Conservation (phyloP, 2,888 invertebrate species). For the Odontomyia ornata region DNA sequence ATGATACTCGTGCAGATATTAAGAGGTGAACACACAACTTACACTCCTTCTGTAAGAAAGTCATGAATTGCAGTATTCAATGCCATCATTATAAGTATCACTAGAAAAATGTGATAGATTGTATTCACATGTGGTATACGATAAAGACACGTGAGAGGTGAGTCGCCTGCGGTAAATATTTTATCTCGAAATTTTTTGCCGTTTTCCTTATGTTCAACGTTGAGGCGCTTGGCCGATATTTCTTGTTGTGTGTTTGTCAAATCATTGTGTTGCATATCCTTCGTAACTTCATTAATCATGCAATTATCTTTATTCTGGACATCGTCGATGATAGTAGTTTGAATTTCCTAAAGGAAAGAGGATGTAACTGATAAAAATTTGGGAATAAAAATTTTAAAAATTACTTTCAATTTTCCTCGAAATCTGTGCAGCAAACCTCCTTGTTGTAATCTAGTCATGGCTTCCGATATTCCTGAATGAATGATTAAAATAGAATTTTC, state of each 20-base stretch:
- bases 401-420: conserved; percentile 19
- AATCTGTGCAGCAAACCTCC: neutral
- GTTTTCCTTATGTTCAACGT: conserved; percentile 39
- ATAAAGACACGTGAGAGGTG: conserved; percentile 81
- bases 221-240: conserved; percentile 18
- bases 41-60: too few relatives aligned
- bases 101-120: conserved; percentile 85
- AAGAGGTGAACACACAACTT: too few relatives aligned
- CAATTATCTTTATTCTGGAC: conserved; percentile 58
- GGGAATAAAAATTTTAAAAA: too few relatives aligned
- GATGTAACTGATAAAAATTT: neutral
- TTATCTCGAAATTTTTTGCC: conserved; percentile 64
- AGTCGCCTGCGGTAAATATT: too few relatives aligned
- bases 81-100: conserved; percentile 76
- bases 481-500: too few relatives aligned
- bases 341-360: conserved; percentile 54
- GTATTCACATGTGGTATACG: too few relatives aligned
- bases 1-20: too few relatives aligned
- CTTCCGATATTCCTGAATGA: too few relatives aligned
- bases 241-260: neutral
- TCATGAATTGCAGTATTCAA: conserved; percentile 79
- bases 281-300: conserved; percentile 60
- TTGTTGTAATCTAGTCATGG: neutral
- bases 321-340: conserved; percentile 56
- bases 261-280: conserved; percentile 59